These are phyloP conservation scores for Drosophila greeni DNA, from an alignment of 2,888 invertebrate species.

Conservation along the genomic window DNA sequence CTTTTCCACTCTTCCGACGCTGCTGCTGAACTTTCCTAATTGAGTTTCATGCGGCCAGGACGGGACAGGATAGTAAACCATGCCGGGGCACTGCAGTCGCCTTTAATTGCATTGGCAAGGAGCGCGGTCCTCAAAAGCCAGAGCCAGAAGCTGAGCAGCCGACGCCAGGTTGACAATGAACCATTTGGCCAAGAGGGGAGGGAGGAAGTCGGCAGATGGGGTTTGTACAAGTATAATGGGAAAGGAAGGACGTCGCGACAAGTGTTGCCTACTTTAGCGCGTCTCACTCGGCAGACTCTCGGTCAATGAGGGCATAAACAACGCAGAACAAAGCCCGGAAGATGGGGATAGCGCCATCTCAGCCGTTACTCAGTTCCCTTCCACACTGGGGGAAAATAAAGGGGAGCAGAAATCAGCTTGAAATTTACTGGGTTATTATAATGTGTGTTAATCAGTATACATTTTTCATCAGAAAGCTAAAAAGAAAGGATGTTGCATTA, in stretches of 20 bases:
- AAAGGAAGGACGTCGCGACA: conserved; percentile 13
- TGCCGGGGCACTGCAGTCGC: conserved; percentile 48
- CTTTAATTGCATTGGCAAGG: conserved; percentile 63
- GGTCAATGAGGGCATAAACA: conserved; percentile 41
- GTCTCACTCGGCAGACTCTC: conserved; percentile 18
- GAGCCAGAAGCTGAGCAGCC: conserved; percentile 25
- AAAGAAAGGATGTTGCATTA: not conserved
- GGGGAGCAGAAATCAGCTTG: not conserved
- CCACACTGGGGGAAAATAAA: conserved; percentile 9
- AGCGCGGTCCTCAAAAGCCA: conserved; percentile 23
- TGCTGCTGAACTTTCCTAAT: conserved; percentile 59
- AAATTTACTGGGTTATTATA: not conserved
- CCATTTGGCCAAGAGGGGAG: conserved; percentile 6
- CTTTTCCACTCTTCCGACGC: conserved; percentile 4
- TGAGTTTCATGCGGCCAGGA: conserved; percentile 61
- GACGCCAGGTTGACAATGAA: conserved; percentile 34
- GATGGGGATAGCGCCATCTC: not conserved
- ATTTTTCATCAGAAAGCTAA: not conserved
- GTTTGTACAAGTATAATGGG: not conserved
- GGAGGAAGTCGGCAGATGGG: not conserved
- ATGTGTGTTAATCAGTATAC: not conserved
- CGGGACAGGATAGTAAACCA: conserved; percentile 21
- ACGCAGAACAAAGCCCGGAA: conserved; percentile 12
- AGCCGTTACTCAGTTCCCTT: conserved; percentile 10
- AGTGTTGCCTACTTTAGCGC: conserved; percentile 37